Evolutionary conservation across 1,140 invertebrate genomes (phyloP), one percentile per base, ranked within the genome.

Genomic region (Drosophila athabasca): DNA sequence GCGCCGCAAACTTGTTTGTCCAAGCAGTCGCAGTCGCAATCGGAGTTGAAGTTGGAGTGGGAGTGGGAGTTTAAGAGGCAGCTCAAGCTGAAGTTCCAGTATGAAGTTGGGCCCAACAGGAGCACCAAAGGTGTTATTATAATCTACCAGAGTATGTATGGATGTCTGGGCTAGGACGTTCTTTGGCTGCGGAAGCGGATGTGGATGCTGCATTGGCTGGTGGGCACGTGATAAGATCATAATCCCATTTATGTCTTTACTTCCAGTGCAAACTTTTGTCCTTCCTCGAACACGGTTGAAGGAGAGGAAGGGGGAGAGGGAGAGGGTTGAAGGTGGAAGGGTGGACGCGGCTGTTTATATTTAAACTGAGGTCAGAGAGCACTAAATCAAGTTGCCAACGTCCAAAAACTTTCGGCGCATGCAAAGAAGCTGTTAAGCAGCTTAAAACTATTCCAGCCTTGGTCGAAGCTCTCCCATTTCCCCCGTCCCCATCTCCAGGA

Each of bases 231-330:
- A 91, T 91, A 91, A 91, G 88, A 91, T 91, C 90, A 91, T 91
- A 91, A 91, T 91, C 90, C 90, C 90, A 91, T 91, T 91, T 91
- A 90, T 90, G 90, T 91, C 82, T 79, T 84, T 88, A 90, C 79
- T 87, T 71, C 69, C 75, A 76, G 74, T 71, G 82, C 50, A 87
- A 85, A 85, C 73, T 87, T 87, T 80, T 85, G 66, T 68, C 46
- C 49, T 44, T 39, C 51, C 54, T n/a, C 19, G 53, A 11, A 11
- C 3, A 13, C 62, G 66, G 71, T 76, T 53, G 35, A 11, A 0
- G 3, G 9, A 35, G 29, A 7, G 43, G 1, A 31, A 51, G n/a
- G n/a, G n/a, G 3, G 9, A 35, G 7, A 0, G 8, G 6, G 11
- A 17, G 31, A 15, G 48, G 39, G 48, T 45, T 6, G 43, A 1